These are phyloP conservation scores for Hycleus phaleratus DNA, from an alignment of 1,140 invertebrate genomes.

Conservation along the genomic window DNA sequence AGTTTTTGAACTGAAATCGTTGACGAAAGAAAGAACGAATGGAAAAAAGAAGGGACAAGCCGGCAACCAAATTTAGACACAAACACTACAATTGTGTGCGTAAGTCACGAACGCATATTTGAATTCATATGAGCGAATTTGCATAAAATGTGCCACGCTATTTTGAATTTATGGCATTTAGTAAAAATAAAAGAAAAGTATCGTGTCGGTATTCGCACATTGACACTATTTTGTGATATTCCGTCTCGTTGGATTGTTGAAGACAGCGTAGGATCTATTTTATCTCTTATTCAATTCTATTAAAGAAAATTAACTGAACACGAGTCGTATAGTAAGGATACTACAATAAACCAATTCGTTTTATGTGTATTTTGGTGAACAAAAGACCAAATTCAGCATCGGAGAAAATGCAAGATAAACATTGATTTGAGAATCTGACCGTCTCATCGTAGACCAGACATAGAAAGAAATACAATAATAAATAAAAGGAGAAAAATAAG, in stretches of 20 bases:
- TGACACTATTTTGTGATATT: conserved; percentile 4
- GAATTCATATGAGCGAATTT: conserved; percentile 25
- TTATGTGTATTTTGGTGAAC: too few relatives aligned
- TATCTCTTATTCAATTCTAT: too few relatives aligned
- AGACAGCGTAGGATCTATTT: too few relatives aligned
- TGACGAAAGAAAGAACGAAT: neutral
- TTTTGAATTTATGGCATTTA: conserved; percentile 20
- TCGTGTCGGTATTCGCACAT: conserved; percentile 24
- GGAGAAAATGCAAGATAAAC: conserved; percentile 22
- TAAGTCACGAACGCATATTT: conserved; percentile 25
- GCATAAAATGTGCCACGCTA: conserved; percentile 25
- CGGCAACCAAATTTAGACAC: neutral
- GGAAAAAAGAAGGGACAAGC: neutral
- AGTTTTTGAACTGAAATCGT: too few relatives aligned
- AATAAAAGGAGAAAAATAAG: conserved; percentile 25
- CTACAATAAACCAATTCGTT: too few relatives aligned
- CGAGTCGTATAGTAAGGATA: too few relatives aligned
- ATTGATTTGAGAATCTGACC: conserved; percentile 25
- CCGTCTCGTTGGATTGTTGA: too few relatives aligned
- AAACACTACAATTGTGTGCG: conserved; percentile 5
- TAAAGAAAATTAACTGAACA: too few relatives aligned
- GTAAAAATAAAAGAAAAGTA: conserved; percentile 14
- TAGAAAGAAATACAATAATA: conserved; percentile 24
- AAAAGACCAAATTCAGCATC: neutral
- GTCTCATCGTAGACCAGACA: neutral